phyloP scores from a whole-genome alignment of 2,888 invertebrate genomes.

The Drepanosiphum platanoidis region DNA sequence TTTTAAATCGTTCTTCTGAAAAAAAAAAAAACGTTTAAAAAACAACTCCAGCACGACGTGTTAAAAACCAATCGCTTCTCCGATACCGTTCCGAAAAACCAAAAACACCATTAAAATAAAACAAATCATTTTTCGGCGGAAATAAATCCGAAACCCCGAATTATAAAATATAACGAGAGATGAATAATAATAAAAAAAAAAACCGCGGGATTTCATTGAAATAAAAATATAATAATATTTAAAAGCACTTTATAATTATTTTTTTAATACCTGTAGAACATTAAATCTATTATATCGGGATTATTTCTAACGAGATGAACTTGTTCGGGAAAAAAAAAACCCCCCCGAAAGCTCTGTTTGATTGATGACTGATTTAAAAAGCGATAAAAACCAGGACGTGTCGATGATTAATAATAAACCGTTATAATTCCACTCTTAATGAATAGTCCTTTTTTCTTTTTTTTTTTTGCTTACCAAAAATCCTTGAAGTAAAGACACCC shows the following conservation, averaged over 20 bases:
- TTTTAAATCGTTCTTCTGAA: not conserved
- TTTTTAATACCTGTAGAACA: slow-evolving; percentile 56
- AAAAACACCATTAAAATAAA: not conserved
- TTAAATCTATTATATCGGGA: slow-evolving; percentile 50
- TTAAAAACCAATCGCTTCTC: not conserved
- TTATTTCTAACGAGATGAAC: slow-evolving; percentile 57
- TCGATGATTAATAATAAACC: slow-evolving; percentile 61
- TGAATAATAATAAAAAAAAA: not conserved
- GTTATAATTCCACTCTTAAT: slow-evolving; percentile 61
- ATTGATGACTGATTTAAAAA: slow-evolving; percentile 62
- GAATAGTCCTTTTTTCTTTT: slow-evolving; percentile 42
- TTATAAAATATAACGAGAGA: too few relatives aligned
- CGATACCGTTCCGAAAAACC: not conserved
- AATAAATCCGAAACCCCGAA: not conserved
- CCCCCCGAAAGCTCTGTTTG: slow-evolving; percentile 53
- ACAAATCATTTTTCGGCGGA: not conserved
- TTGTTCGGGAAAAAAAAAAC: slow-evolving; percentile 40
- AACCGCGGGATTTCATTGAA: not conserved
- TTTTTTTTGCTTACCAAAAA: slow-evolving; percentile 56
- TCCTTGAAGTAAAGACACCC: slow-evolving; percentile 57
- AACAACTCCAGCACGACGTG: not conserved
- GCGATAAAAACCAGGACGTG: slow-evolving; percentile 54
- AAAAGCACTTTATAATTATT: slow-evolving; percentile 26
- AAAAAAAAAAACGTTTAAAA: not conserved
- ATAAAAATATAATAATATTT: slow-evolving; percentile 8